phyloP scores from a whole-genome alignment of 2,888 invertebrate species.

The Nemoura dubitans region DNA sequence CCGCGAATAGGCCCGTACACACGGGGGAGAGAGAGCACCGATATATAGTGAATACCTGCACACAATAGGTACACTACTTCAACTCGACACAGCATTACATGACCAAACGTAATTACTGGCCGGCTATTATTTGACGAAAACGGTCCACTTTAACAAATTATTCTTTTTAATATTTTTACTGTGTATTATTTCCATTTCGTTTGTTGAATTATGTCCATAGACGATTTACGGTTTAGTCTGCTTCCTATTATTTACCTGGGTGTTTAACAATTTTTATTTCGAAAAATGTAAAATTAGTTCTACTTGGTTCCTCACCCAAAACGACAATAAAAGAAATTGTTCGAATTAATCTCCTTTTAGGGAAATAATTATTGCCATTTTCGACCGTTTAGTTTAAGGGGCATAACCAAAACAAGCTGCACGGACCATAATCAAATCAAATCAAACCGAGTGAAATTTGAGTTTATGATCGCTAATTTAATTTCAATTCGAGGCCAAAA shows the following conservation, averaged over 20 bases:
- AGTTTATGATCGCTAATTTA: not conserved
- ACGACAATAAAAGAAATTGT: conserved; percentile 25
- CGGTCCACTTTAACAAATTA: conserved; percentile 38
- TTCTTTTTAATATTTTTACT: conserved; percentile 8
- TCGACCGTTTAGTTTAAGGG: not conserved
- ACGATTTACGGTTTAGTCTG: not conserved
- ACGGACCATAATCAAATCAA: conserved; percentile 2
- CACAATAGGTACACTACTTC: not conserved
- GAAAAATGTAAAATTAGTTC: conserved; percentile 32
- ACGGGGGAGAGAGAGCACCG: not conserved
- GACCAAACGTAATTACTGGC: conserved; percentile 29
- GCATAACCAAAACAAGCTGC: not conserved
- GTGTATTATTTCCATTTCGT: conserved; percentile 21
- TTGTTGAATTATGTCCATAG: not conserved
- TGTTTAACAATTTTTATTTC: conserved; percentile 13
- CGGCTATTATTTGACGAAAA: conserved; percentile 34
- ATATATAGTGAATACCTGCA: not conserved
- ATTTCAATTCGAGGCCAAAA: not conserved
- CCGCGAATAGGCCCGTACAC: not conserved
- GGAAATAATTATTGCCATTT: conserved; percentile 29
- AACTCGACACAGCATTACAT: not conserved
- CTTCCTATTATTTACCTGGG: conserved; percentile 18
- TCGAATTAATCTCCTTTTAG: conserved; percentile 31
- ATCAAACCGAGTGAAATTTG: not conserved
- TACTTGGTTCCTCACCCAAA: conserved; percentile 37